Evolutionary conservation across 2,797 vertebrate genomes (phyloP).

Genomic region (Melanotaenia boesemani): DNA sequence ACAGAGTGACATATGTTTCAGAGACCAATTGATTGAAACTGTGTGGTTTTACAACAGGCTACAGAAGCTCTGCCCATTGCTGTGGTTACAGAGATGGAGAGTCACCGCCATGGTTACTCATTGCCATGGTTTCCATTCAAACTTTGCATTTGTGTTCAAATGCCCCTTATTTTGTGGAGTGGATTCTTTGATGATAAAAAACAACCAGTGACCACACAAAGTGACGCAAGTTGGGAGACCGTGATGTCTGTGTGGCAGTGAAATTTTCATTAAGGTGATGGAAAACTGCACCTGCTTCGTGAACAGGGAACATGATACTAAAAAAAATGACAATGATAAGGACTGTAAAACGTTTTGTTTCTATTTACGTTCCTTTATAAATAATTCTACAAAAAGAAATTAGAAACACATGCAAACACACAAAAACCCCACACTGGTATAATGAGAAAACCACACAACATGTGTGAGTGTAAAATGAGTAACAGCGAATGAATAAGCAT

Average conservation of each 20-base stretch:
- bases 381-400: not conserved
- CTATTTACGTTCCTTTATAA: not conserved
- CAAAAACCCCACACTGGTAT: not conserved
- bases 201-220: conserved; percentile 63
- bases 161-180: conserved; percentile 65
- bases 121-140: conserved; percentile 77
- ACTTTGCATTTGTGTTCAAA: conserved; percentile 57
- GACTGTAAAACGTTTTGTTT: not conserved
- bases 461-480: not conserved
- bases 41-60: conserved; percentile 56
- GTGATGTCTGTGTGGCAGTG: conserved; percentile 52
- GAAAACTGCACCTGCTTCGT: conserved; percentile 36
- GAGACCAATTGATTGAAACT: conserved; percentile 55
- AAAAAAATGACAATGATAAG: conserved; percentile 30
- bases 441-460: not conserved
- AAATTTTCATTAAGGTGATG: conserved; percentile 54
- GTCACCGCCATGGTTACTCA: conserved; percentile 77
- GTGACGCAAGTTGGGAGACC: conserved; percentile 68
- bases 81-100: conserved; percentile 72
- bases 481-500: not conserved
- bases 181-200: conserved; percentile 61
- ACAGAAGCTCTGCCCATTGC: conserved; percentile 66
- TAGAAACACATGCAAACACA: not conserved
- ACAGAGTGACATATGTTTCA: conserved; percentile 45
- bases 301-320: not conserved